Evolutionary conservation across 2,113 vertebrate genomes (phyloP), one percentile per base, ranked within the genome.

Genomic region (Mirza zaza): DNA sequence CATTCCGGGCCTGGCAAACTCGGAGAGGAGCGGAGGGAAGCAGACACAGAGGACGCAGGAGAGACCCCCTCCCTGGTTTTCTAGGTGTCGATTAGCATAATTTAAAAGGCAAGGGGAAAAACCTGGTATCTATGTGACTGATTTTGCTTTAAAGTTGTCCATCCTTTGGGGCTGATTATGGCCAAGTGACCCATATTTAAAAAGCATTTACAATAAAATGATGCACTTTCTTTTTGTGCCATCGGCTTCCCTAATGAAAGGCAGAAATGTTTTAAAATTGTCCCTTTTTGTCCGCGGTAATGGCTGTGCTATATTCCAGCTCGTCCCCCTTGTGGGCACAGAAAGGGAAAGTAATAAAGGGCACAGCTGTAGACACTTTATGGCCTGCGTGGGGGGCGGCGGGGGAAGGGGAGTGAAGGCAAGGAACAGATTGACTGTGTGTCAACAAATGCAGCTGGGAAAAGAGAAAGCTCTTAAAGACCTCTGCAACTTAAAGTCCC

Each of bases 321-420:
- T 92, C 93, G 55, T 96, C 97, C 98, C 97, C 97, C 98, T 98
- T 95, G 97, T 95, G 93, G 98, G 97, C 97, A 97, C 81, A 98
- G 98, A 98, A 98, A 99, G 98, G 98, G 98, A 99, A 99, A 99
- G 98, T 99, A 99, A 99, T 99, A 99, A 99, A 99, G 99, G 98
- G 98, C 99, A 99, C 99, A 99, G 99, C 99, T 99, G 99, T 99
- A 98, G 99, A 99, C 99, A 99, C 99, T 99, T 99, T 99, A 99
- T 98, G 98, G 99, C 99, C 98, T 98, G 97, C 98, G 96, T 91
- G 97, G 97, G 97, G 98, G 96, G 97, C 13, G 0, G 14, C 79
- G 96, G 97, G 97, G 97, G 73, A 91, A 80, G 97, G 97, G 96
- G 98, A 96, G 97, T 12, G 96, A 97, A 98, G 98, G 98, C 98